Evolutionary conservation across 2,797 vertebrate genomes (phyloP).

Genomic region (Bucorvus abyssinicus): DNA sequence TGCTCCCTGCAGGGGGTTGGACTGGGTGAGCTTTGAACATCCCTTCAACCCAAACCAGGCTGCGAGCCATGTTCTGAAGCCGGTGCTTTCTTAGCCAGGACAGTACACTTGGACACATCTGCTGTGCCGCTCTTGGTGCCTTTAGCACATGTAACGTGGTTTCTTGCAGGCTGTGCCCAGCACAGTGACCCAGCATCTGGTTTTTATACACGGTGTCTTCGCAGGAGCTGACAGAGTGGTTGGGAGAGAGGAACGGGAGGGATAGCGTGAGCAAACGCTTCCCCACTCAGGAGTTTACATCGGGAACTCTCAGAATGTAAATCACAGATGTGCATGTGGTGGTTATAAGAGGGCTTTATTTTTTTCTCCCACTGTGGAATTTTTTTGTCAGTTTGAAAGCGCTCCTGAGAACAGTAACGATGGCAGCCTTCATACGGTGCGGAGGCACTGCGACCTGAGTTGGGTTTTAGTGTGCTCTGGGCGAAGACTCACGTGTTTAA

Average conservation of each 20-base stretch:
- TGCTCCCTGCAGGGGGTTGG: too few species aligned
- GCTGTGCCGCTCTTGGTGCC: not conserved
- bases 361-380: not conserved
- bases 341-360: not conserved
- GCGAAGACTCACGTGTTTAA: not conserved
- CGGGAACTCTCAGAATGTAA: not conserved
- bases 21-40: too few species aligned
- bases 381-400: not conserved
- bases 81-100: not conserved
- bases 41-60: too few species aligned
- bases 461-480: not conserved
- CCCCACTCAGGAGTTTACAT: accelerated
- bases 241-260: not conserved
- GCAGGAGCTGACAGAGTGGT: not conserved
- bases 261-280: not conserved
- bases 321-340: not conserved
- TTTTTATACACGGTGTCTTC: not conserved
- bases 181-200: not conserved
- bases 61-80: too few species aligned
- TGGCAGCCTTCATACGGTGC: not conserved
- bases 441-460: not conserved
- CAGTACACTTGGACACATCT: not conserved
- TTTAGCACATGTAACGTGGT: not conserved
- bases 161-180: not conserved
- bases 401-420: not conserved